Evolutionary conservation across 2,113 vertebrate species (phyloP).

Genomic region (Aix galericulata): DNA sequence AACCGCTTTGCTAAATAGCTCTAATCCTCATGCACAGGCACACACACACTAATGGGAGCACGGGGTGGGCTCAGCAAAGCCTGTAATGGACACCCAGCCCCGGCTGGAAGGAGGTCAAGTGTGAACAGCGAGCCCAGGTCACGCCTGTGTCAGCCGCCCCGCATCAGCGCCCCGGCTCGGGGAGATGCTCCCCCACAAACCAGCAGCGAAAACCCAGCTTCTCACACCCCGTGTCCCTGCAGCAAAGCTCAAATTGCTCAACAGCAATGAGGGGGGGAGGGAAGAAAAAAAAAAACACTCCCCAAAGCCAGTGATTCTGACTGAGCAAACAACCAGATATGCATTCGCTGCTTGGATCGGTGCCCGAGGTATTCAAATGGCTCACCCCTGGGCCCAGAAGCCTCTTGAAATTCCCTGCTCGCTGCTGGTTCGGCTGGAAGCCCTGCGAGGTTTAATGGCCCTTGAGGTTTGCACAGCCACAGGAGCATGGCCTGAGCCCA

Average conservation of each 20-base stretch:
- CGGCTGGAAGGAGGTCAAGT: neutral
- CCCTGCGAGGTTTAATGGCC: neutral
- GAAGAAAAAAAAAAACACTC: neutral
- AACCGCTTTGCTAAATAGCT: conserved; percentile 2
- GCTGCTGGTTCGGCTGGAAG: neutral
- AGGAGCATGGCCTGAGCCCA: neutral
- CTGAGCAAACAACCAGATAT: neutral
- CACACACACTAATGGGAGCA: neutral
- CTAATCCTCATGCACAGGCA: conserved; percentile 27
- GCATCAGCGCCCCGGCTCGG: neutral
- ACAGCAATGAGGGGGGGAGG: neutral
- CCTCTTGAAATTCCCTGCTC: neutral
- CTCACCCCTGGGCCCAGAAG: neutral
- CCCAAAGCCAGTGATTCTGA: neutral
- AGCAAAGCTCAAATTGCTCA: neutral
- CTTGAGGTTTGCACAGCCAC: neutral
- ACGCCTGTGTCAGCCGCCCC: neutral
- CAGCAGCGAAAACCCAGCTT: neutral
- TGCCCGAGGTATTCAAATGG: neutral
- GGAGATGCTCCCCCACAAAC: neutral
- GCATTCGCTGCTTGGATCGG: neutral
- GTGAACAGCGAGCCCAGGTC: neutral
- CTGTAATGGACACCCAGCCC: conserved; percentile 11
- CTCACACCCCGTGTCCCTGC: neutral
- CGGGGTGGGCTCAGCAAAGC: neutral